phyloP scores from a whole-genome alignment of 1,140 invertebrate species.

The Aphaenogaster floridana region DNA sequence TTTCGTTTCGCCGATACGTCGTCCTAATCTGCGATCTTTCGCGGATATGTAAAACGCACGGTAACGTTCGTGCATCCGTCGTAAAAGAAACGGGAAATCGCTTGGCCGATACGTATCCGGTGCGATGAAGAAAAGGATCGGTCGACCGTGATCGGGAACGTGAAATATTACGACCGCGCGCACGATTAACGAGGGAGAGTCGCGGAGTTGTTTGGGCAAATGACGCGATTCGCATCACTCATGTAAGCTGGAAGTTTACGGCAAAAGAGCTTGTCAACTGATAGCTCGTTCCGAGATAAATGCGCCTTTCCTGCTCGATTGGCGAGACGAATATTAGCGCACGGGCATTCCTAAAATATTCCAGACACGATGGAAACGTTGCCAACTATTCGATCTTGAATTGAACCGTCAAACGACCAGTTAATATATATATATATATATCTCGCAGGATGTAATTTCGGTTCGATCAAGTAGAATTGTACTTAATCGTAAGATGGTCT shows the following conservation, averaged over 20 bases:
- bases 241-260: background rate
- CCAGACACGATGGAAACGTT: background rate
- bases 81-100: conserved; percentile 30
- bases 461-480: background rate
- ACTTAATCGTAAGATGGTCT: background rate
- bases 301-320: background rate
- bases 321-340: background rate
- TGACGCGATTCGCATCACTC: background rate
- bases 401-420: background rate
- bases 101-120: background rate
- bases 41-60: conserved; percentile 34
- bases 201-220: background rate
- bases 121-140: background rate
- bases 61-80: background rate
- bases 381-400: background rate
- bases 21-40: conserved; percentile 52
- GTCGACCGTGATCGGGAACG: background rate
- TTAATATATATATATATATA: background rate
- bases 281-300: conserved; percentile 3
- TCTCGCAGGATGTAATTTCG: background rate
- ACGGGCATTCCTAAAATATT: background rate
- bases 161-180: background rate
- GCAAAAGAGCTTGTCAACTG: background rate
- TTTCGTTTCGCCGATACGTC: background rate
- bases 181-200: conserved; percentile 8